A percentile compares a stretch with the other conserved stretches of the same genome.
Conservation (phyloP, 1,140 invertebrate genomes). For the Chironomus striatipennis region DNA sequence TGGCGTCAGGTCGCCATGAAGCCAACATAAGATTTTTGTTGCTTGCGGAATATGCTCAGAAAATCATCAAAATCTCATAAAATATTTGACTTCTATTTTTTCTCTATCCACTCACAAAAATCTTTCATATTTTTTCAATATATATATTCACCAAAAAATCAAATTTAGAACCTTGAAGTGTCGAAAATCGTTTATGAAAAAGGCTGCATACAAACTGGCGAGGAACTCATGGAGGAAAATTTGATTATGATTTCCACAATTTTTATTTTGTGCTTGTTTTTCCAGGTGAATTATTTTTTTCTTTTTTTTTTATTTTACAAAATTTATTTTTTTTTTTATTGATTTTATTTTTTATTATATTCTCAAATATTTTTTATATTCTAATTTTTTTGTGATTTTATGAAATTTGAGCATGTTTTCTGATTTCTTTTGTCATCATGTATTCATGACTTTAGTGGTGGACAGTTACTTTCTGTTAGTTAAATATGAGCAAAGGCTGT, state of each 20-base stretch:
- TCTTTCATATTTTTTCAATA: neutral
- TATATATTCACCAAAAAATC: constrained; percentile 31
- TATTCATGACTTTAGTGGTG: too few species aligned
- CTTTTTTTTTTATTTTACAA: constrained; percentile 25
- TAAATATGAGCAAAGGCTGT: too few species aligned
- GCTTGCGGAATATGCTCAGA: too few species aligned
- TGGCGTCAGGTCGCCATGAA: too few species aligned
- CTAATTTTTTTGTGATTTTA: neutral
- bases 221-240: constrained; percentile 92
- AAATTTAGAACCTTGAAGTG: constrained; percentile 60
- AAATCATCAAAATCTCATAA: neutral
- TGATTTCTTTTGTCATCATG: constrained; percentile 35
- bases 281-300: constrained; percentile 65
- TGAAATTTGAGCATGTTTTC: constrained; percentile 29
- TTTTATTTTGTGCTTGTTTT: constrained; percentile 74
- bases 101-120: neutral
- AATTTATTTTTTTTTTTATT: constrained; percentile 27
- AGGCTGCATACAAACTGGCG: constrained; percentile 84
- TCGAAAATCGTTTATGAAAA: constrained; percentile 83
- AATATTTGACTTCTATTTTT: neutral
- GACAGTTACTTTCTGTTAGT: too few species aligned
- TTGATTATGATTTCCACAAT: constrained; percentile 81
- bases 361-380: constrained; percentile 24
- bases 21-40: too few species aligned
- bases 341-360: constrained; percentile 25